Conservation (phyloP, 2,888 invertebrate genomes). For the Diloba caeruleocephala region DNA sequence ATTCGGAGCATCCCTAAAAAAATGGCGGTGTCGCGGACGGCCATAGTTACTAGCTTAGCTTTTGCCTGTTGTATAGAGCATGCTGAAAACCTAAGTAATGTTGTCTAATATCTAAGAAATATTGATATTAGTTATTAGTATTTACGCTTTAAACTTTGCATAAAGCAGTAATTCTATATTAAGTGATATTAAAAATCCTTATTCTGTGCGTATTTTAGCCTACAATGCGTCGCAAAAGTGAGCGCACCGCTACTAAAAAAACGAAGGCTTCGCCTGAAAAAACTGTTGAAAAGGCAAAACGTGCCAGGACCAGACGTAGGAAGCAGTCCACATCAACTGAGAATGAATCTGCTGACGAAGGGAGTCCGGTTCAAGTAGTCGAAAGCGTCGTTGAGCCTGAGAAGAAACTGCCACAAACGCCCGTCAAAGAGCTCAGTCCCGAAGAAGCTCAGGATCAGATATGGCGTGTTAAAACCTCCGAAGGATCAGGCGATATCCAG, state of each 20-base stretch:
- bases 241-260: slow-evolving; percentile 91
- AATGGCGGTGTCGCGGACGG: slow-evolving; percentile 50
- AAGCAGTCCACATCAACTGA: slow-evolving; percentile 89
- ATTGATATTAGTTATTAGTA: slow-evolving; percentile 16
- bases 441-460: slow-evolving; percentile 83
- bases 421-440: slow-evolving; percentile 72
- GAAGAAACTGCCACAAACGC: slow-evolving; percentile 68
- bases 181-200: slow-evolving; percentile 2
- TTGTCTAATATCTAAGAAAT: slow-evolving; percentile 9
- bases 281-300: slow-evolving; percentile 87
- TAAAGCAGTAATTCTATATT: background rate
- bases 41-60: slow-evolving; percentile 50
- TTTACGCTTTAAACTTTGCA: slow-evolving; percentile 3
- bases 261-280: slow-evolving; percentile 91
- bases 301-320: slow-evolving; percentile 86
- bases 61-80: slow-evolving; percentile 49
- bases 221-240: slow-evolving; percentile 93
- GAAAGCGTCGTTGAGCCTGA: slow-evolving; percentile 63
- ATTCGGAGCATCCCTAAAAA: too few species aligned
- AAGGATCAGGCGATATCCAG: slow-evolving; percentile 86
- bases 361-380: slow-evolving; percentile 63
- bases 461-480: slow-evolving; percentile 88
- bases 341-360: slow-evolving; percentile 82
- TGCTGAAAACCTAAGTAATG: slow-evolving; percentile 26
- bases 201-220: slow-evolving; percentile 53